Evolutionary conservation across 2,113 vertebrate genomes (phyloP).

Genomic region (Setophaga coronata): DNA sequence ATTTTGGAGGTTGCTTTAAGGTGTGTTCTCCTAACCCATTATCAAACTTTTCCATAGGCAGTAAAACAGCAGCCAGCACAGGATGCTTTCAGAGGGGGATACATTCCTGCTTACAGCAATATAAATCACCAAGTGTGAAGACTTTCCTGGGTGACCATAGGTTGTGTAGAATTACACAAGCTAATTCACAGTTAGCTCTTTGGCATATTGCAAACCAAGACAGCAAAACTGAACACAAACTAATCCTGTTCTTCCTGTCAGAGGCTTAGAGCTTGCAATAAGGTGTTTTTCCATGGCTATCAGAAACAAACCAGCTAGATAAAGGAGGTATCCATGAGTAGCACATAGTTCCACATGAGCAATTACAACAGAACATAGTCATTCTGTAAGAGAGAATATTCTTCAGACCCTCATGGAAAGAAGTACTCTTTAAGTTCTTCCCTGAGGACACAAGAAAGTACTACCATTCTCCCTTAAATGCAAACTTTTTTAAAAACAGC

Average conservation of each 20-base stretch:
- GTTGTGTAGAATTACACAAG: neutral
- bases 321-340: neutral
- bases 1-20: neutral
- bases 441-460: neutral
- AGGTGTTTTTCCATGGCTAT: neutral
- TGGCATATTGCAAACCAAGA: neutral
- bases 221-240: neutral
- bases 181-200: neutral
- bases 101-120: neutral
- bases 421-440: neutral
- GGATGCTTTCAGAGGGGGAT: neutral
- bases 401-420: neutral
- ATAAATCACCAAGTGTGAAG: neutral
- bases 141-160: neutral
- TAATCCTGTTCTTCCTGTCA: neutral
- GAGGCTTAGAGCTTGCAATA: neutral
- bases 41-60: neutral
- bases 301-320: neutral
- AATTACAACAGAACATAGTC: neutral
- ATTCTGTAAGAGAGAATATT: neutral
- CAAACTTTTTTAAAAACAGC: neutral
- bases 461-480: neutral
- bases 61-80: neutral
- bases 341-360: neutral
- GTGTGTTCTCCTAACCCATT: accelerated